Evolutionary conservation across 2,113 vertebrate species (phyloP), one percentile per base, ranked within the genome.

Genomic region (Chionomys nivalis): DNA sequence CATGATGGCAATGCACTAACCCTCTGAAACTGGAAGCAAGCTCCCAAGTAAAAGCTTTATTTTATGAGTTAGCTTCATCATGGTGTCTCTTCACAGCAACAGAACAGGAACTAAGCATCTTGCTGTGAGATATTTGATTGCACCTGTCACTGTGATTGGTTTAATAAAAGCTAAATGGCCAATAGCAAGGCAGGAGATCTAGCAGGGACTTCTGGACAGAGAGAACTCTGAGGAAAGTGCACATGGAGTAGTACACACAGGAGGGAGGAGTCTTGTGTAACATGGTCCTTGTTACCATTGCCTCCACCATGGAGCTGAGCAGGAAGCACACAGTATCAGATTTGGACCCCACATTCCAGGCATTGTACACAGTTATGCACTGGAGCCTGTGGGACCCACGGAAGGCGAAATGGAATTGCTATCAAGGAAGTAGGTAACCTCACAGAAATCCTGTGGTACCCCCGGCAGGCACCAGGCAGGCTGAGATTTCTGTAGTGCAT

Each of bases 261-360:
- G 14, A 82, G 68, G 42, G 79, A 31, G 13, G 39, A 39, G 44
- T 52, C 73, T 75, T 89, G 31, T 4, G 52, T 75, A 96, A 95
- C 95, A 88, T 93, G 95, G 96, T 93, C 95, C 87, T 68, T 8
- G 94, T 97, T 97, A 97, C 83, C 5, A 52, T 12, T 4, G 52
- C 92, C 49, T 89, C 73, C 47, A 75, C 94, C 94, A 47, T n/a
- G 82, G 87, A 96, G 85, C 78, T 70, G 68, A 85, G 93, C 95
- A 97, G 96, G 95, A 97, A 95, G 93, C 94, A 93, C 81, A 96
- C 87, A 82, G 87, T 66, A 94, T 96, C 95, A 97, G 95, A 96
- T 96, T 93, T 87, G 90, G 95, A 94, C 19, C 93, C 88, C 75
- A 75, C 92, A 97, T 94, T 96, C 96, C 94, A 83, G 23, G 93